Evolutionary conservation across 1,140 invertebrate genomes (phyloP).

Genomic region (Listronotus bonariensis): DNA sequence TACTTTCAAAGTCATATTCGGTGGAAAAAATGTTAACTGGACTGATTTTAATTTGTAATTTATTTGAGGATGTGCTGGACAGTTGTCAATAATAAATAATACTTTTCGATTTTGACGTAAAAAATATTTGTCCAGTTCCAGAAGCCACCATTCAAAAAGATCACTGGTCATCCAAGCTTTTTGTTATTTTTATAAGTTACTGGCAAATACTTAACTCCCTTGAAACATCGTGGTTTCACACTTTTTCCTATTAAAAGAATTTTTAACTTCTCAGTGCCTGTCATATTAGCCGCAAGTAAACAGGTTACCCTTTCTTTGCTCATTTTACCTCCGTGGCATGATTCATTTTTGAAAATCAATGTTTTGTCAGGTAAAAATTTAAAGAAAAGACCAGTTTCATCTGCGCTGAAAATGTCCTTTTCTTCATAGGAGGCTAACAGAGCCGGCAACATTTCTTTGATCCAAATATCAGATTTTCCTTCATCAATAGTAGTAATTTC

Average conservation of each 20-base stretch:
- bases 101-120: too few relatives aligned
- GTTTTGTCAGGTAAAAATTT: slow-evolving; percentile 53
- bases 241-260: slow-evolving; percentile 59
- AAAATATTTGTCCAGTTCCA: too few relatives aligned
- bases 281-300: slow-evolving; percentile 54
- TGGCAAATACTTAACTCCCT: slow-evolving; percentile 50
- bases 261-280: slow-evolving; percentile 55
- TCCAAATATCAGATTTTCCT: slow-evolving; percentile 3
- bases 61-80: too few relatives aligned
- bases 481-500: not conserved
- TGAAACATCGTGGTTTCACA: slow-evolving; percentile 56
- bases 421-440: slow-evolving; percentile 20
- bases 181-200: slow-evolving; percentile 53
- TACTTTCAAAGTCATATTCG: slow-evolving; percentile 24
- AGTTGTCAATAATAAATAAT: too few relatives aligned
- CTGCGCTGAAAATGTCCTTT: slow-evolving; percentile 55
- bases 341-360: slow-evolving; percentile 39
- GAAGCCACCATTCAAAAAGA: slow-evolving; percentile 42
- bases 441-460: slow-evolving; percentile 5
- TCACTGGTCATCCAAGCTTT: slow-evolving; percentile 57
- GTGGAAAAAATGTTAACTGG: slow-evolving; percentile 26
- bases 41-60: slow-evolving; percentile 35
- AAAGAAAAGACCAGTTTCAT: slow-evolving; percentile 58
- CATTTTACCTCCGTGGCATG: slow-evolving; percentile 54
- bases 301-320: slow-evolving; percentile 56